Percentiles rank a stretch among this genome's conserved stretches.
These are phyloP conservation scores for Temnothorax nylanderi DNA, from an alignment of 1,140 invertebrate species.

Conservation along the genomic window DNA sequence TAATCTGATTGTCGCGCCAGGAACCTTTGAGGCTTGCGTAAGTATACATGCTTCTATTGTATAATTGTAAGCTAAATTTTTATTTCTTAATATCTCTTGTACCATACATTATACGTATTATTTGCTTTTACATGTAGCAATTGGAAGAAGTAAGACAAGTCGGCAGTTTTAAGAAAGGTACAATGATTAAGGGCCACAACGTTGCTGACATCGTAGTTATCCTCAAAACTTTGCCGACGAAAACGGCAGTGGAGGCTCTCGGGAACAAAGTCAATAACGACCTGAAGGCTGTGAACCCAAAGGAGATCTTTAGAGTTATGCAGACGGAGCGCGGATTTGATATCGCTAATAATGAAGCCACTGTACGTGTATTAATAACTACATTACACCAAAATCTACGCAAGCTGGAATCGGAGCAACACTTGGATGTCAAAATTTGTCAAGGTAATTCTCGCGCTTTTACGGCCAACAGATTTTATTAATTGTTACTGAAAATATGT, in stretches of 20 bases:
- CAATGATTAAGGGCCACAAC: slow-evolving; percentile 97
- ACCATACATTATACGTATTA: not conserved
- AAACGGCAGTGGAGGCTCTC: slow-evolving; percentile 96
- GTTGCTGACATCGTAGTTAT: slow-evolving; percentile 99
- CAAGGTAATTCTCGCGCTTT: slow-evolving; percentile 75
- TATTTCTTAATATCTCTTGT: slow-evolving; percentile 43
- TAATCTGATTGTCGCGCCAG: slow-evolving; percentile 96
- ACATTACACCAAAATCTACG: slow-evolving; percentile 97
- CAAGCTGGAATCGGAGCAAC: slow-evolving; percentile 94
- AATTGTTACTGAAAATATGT: not conserved
- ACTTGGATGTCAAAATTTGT: slow-evolving; percentile 84
- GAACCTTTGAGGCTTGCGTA: slow-evolving; percentile 97
- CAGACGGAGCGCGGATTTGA: slow-evolving; percentile 94
- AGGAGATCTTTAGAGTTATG: slow-evolving; percentile 88
- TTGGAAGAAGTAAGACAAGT: slow-evolving; percentile 98
- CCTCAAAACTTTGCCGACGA: slow-evolving; percentile 98
- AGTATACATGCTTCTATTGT: slow-evolving; percentile 82
- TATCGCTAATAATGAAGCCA: slow-evolving; percentile 92
- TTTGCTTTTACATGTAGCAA: slow-evolving; percentile 88
- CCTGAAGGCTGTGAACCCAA: slow-evolving; percentile 87
- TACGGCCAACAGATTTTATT: not conserved
- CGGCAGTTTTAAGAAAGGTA: slow-evolving; percentile 99
- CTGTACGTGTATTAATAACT: slow-evolving; percentile 95
- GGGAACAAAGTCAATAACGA: slow-evolving; percentile 94
- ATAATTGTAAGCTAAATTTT: slow-evolving; percentile 2